These are phyloP conservation scores for Myotis daubentonii DNA, from an alignment of 2,797 vertebrate species.

Conservation along the genomic window DNA sequence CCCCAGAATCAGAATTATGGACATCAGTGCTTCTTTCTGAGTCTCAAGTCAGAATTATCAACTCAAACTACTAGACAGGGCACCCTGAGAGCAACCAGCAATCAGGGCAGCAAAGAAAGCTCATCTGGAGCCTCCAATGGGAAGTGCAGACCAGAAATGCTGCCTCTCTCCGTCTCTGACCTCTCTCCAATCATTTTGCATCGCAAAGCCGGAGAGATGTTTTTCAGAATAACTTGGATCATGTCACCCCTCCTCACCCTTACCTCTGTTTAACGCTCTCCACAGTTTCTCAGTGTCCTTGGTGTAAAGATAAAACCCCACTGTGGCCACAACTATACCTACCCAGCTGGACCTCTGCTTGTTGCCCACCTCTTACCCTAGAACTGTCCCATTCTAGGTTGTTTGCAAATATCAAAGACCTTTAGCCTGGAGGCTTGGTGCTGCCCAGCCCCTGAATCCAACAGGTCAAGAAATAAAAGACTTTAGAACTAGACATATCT, in stretches of 20 bases:
- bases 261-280: neutral
- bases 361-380: neutral
- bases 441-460: neutral
- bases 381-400: neutral
- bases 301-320: neutral
- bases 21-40: neutral
- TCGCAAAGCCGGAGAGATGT: neutral
- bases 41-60: neutral
- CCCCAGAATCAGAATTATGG: neutral
- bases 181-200: neutral
- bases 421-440: neutral
- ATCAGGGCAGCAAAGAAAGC: neutral
- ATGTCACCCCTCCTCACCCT: neutral
- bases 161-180: neutral
- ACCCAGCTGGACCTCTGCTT: too few relatives aligned
- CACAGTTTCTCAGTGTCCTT: neutral
- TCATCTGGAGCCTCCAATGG: neutral
- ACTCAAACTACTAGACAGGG: neutral
- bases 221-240: neutral
- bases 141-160: neutral
- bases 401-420: neutral
- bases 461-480: neutral
- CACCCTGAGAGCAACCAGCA: neutral
- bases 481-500: neutral
- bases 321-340: neutral